Base-by-base conservation (phyloP, 2,797 vertebrate genomes). In the Gobionotothen gibberifrons region DNA sequence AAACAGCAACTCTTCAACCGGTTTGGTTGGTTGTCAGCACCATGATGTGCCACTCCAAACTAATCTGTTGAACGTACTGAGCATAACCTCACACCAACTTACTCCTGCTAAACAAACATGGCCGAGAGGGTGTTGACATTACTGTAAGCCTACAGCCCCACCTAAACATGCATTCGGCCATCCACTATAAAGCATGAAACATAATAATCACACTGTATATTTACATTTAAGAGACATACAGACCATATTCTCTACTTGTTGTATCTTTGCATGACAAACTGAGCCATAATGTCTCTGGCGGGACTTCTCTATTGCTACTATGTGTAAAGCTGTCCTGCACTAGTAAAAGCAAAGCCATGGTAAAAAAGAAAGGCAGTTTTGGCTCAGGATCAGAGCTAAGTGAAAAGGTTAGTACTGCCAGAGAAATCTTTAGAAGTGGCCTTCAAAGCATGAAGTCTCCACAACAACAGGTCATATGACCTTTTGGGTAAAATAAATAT, bases 331-430 rank as follows among this genome's bases (percentile, higher is more conserved):
- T 88, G 57, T 79, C 57, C 43, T 70, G 46, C 62, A 64, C 65
- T 68, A 43, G 62, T 59, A 83, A 60, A 75, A 73, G 82, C 72
- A 81, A 65, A 86, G 82, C 79, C 62, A 29, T 67, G 53, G 69
- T 55, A 79, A 55, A 85, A 65, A 59, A 82, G 65, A 73, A 68
- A 87, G 74, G 61, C 82, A 71, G 79, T 80, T 85, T 86, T 91
- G 85, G 84, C 85, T 89, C 53, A 56, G 87, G 90, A 94, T 93
- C 92, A 93, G 90, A 95, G 90, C 80, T 54, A 79, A 79, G 81
- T 72, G 82, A 89, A 95, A 95, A 95, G 94, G 95, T 95, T 94
- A 94, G 90, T 64, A 91, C 90, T 81, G 86, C 92, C 90, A 89
- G 92, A 90, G 79, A 85, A 90, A 92, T 93, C 93, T 94, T 92